A percentile compares a stretch with the other conserved stretches of the same genome.
Conservation (phyloP, 2,113 vertebrate species). For the Pseudorhombus dupliciocellatus region DNA sequence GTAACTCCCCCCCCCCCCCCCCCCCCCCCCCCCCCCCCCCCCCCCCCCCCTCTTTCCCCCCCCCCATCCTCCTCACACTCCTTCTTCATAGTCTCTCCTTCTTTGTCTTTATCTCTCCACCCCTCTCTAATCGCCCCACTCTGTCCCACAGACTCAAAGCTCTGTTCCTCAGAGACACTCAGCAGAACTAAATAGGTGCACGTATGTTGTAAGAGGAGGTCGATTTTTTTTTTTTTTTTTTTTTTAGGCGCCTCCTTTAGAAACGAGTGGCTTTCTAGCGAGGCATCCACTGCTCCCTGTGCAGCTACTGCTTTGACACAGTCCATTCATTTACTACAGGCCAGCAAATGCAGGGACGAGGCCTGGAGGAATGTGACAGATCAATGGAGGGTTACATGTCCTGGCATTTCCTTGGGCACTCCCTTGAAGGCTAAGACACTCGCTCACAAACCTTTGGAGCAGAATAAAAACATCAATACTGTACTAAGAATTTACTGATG, state of each 20-base stretch:
- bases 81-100: slow-evolving; percentile 22
- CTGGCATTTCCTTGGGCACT: slow-evolving; percentile 42
- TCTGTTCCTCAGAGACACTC: too few species aligned
- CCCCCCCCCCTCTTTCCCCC: slow-evolving; percentile 15
- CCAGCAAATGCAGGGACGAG: slow-evolving; percentile 18
- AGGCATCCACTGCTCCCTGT: neutral
- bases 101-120: neutral
- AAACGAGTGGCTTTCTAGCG: too few species aligned
- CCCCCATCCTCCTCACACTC: slow-evolving; percentile 7
- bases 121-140: neutral
- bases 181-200: too few species aligned
- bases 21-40: slow-evolving; percentile 3
- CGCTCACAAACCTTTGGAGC: slow-evolving; percentile 22
- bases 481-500: slow-evolving; percentile 28
- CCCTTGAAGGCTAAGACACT: slow-evolving; percentile 30
- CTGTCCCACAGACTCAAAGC: too few species aligned
- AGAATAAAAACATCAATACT: slow-evolving; percentile 32
- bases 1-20: slow-evolving; percentile 8
- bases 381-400: slow-evolving; percentile 41
- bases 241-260: too few species aligned
- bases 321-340: slow-evolving; percentile 39
- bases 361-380: slow-evolving; percentile 44
- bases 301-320: slow-evolving; percentile 24
- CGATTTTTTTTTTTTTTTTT: too few species aligned
- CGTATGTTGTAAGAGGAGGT: too few species aligned